phyloP scores from a whole-genome alignment of 2,797 vertebrate genomes.

The Crax fasciolata region DNA sequence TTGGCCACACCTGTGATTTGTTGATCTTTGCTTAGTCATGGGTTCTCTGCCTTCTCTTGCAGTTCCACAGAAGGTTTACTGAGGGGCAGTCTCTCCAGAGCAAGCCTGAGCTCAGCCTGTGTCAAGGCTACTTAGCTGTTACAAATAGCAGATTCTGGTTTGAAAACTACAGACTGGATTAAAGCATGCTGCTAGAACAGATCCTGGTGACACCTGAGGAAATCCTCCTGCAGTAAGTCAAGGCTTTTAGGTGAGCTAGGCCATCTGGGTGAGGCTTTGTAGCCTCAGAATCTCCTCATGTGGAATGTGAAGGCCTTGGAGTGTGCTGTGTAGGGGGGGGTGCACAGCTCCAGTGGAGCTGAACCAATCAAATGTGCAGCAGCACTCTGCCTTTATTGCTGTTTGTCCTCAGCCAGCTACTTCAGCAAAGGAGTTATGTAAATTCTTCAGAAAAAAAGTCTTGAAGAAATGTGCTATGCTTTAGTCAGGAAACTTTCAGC shows the following conservation, averaged over 20 bases:
- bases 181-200: neutral
- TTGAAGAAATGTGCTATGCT: fast-evolving
- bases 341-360: neutral
- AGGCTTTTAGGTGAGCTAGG: neutral
- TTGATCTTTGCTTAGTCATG: neutral
- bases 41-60: neutral
- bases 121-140: neutral
- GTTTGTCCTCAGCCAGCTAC: neutral
- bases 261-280: neutral
- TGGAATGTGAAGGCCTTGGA: neutral
- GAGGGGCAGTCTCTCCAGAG: neutral
- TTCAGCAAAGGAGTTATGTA: fast-evolving
- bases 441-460: neutral
- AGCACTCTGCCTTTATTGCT: neutral
- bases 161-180: neutral
- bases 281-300: neutral
- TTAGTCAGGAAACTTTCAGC: neutral
- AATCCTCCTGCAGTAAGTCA: neutral
- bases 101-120: neutral
- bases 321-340: fast-evolving
- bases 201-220: neutral
- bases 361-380: neutral
- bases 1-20: neutral
- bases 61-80: neutral
- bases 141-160: neutral